Conservation (phyloP, 2,888 invertebrate species). For the Penaeus monodon region DNA sequence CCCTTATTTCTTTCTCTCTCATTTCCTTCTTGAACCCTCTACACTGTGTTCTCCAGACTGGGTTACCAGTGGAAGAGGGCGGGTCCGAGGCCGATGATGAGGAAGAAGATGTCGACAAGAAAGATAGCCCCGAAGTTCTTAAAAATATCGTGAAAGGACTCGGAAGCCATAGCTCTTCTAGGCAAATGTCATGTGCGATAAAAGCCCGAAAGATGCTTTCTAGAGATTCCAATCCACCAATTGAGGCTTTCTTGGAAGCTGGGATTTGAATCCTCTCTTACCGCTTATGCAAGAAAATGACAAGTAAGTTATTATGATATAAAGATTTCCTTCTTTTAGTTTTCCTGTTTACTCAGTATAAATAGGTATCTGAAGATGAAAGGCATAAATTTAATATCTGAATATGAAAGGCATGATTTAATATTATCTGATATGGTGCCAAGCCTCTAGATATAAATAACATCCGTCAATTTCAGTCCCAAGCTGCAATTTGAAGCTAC, state of each 20-base stretch:
- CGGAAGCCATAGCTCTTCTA: conserved; percentile 74
- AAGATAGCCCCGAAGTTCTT: conserved; percentile 12
- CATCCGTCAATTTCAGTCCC: conserved; percentile 3
- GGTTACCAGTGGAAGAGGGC: no score
- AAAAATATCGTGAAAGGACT: conserved; percentile 43
- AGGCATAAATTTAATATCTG: no score
- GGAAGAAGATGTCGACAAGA: background rate
- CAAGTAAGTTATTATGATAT: conserved; percentile 69
- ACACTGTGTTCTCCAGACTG: background rate
- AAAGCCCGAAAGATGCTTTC: conserved; percentile 89
- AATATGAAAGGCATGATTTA: no score
- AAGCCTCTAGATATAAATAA: no score
- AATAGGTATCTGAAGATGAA: no score
- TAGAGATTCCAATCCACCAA: conserved; percentile 89
- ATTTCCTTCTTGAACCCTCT: background rate
- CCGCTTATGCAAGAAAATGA: conserved; percentile 77
- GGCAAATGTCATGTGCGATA: conserved; percentile 81
- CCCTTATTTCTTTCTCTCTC: background rate
- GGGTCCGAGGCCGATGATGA: no score
- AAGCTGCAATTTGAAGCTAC: conserved; percentile 91
- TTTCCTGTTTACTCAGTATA: no score
- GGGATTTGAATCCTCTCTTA: conserved; percentile 86
- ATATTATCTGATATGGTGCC: no score
- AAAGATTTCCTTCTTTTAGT: no score
- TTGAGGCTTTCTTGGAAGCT: conserved; percentile 84